phyloP scores from a whole-genome alignment of 2,797 vertebrate species.

The Takifugu ocellatus region DNA sequence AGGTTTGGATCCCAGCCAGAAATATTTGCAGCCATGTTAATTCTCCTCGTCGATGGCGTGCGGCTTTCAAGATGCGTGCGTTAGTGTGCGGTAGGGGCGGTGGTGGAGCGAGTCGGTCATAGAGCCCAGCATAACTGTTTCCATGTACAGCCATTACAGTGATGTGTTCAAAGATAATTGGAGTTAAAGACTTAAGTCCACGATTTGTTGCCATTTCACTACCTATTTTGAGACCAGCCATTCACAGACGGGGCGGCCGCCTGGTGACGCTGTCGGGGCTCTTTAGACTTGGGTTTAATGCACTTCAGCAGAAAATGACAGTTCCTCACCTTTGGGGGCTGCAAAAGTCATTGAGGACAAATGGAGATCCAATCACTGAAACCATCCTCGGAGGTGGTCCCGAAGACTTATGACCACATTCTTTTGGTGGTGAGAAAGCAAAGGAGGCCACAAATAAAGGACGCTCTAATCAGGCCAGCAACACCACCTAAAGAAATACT shows the following conservation, averaged over 20 bases:
- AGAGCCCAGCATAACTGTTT: constrained; percentile 41
- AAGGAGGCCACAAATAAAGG: no score
- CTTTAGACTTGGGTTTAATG: no score
- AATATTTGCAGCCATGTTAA: constrained; percentile 64
- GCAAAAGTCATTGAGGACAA: no score
- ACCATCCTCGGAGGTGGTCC: no score
- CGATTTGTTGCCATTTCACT: constrained; percentile 60
- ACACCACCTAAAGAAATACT: no score
- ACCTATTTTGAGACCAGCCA: constrained; percentile 44
- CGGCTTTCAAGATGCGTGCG: constrained; percentile 51
- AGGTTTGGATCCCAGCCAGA: constrained; percentile 55
- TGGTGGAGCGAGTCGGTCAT: constrained; percentile 24
- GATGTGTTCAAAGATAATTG: constrained; percentile 52
- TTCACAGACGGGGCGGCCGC: constrained; percentile 29
- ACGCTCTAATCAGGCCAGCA: no score
- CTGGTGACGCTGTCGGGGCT: constrained; percentile 3
- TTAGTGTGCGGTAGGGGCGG: constrained; percentile 17
- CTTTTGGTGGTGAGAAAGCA: no score
- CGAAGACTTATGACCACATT: no score
- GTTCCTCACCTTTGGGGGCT: no score
- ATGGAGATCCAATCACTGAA: no score
- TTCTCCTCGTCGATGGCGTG: constrained; percentile 50
- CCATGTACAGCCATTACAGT: constrained; percentile 52
- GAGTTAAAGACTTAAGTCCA: constrained; percentile 35
- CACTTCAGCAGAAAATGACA: no score